These are phyloP conservation scores for Mactra quadrangularis DNA, from an alignment of 1,140 invertebrate species.

Conservation along the genomic window DNA sequence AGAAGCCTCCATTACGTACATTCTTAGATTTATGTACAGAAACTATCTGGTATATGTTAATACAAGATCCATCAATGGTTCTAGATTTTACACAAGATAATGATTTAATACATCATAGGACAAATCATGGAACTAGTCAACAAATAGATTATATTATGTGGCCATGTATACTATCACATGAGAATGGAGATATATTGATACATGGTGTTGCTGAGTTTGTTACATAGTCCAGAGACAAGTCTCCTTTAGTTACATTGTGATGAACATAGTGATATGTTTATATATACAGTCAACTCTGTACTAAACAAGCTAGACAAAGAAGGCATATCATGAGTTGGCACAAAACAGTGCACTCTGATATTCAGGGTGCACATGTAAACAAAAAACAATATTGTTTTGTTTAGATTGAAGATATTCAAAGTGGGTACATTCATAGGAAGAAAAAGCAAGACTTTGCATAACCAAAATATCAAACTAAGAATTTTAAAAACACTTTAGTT, in stretches of 20 bases:
- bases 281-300: too few relatives aligned
- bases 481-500: too few relatives aligned
- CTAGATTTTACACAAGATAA: constrained; percentile 24
- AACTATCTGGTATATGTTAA: constrained; percentile 23
- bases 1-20: constrained; percentile 18
- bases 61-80: constrained; percentile 30
- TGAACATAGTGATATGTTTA: too few relatives aligned
- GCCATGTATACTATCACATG: constrained; percentile 12
- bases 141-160: constrained; percentile 28
- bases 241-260: background rate
- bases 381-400: too few relatives aligned
- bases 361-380: too few relatives aligned
- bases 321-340: too few relatives aligned
- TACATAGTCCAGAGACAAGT: background rate
- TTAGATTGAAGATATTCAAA: too few relatives aligned
- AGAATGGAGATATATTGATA: constrained; percentile 9
- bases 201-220: constrained; percentile 33
- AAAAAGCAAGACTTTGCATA: too few relatives aligned
- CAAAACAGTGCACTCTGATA: too few relatives aligned
- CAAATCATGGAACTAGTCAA: background rate
- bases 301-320: too few relatives aligned
- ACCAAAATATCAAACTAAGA: too few relatives aligned
- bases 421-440: too few relatives aligned
- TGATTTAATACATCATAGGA: background rate
- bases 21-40: constrained; percentile 26